Base-by-base conservation (phyloP, 1,140 invertebrate genomes). In the Ostrea denselamellosa region DNA sequence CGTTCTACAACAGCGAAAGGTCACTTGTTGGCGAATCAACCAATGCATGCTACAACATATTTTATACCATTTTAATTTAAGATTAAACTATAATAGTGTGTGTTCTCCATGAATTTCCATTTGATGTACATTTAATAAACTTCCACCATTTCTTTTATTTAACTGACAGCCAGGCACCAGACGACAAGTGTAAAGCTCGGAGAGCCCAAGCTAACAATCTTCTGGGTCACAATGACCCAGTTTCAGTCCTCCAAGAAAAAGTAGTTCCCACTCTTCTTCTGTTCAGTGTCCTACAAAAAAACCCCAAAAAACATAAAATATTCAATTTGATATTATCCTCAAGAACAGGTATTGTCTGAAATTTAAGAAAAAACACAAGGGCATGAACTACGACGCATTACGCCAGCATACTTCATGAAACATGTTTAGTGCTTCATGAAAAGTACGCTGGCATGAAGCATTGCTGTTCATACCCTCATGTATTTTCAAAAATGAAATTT, bases 181-280 rank as follows among this genome's bases (percentile, higher is more conserved):
- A 28, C 12, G n/a, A 71, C 22, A 77, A 77, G 25, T 17, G 17
- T 53, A 83, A 22, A 83, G 53, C 86, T 83, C n/a, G 89, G 89
- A 86, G 51, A 90, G 89, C 89, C 86, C 89, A 88, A 88, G 87
- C 89, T 62, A 62, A 85, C 71, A 28, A 82, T 85, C 58, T 77
- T 14, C 71, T 25, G 85, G 71, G 34, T 56, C 84, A 19, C 14
- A 68, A 25, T 58, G 83, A 82, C 65, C 68, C 86, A 88, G 88
- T 86, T 90, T 95, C 97, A 98, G 95, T 99, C 98, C 96, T 99
- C 99, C 92, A 99, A 95, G 96, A 99, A 99, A 96, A 99, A 99
- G 95, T 98, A 99, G 95, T 99, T 99, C 81, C 99, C 99, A 65
- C 97, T 97, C 91, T 97, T 96, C 95, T 99, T 99, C 95, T 99